A percentile compares a stretch with the other conserved stretches of the same genome.
Conservation (phyloP, 2,113 vertebrate species). For the Tringa solitaria region DNA sequence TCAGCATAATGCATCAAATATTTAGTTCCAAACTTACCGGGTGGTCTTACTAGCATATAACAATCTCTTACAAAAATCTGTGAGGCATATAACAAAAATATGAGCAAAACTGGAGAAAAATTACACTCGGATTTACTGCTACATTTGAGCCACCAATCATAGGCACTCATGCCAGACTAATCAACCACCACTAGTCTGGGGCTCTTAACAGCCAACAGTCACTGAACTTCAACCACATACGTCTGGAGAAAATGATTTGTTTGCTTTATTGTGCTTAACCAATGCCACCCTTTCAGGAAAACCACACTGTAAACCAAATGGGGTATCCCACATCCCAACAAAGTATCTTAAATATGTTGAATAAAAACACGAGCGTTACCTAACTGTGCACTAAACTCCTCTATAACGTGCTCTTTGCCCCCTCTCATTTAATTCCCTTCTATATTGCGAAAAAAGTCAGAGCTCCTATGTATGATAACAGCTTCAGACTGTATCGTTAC, state of each 20-base stretch:
- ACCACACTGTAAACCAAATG: background rate
- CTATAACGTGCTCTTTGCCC: background rate
- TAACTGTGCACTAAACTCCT: background rate
- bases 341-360: background rate
- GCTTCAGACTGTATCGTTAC: background rate
- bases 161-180: background rate
- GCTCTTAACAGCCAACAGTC: background rate
- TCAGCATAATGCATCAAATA: background rate
- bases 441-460: background rate
- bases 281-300: background rate
- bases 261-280: conserved; percentile 22
- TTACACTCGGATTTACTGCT: background rate
- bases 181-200: background rate
- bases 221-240: background rate
- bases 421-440: background rate
- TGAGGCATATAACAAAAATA: background rate
- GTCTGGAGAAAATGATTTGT: background rate
- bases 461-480: background rate
- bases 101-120: background rate
- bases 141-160: background rate
- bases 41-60: background rate
- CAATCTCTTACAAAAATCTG: background rate
- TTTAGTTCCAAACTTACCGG: background rate
- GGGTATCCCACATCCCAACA: background rate
- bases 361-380: background rate